These are phyloP conservation scores for Mythimna vitellina DNA, from an alignment of 2,888 invertebrate genomes.

Conservation along the genomic window DNA sequence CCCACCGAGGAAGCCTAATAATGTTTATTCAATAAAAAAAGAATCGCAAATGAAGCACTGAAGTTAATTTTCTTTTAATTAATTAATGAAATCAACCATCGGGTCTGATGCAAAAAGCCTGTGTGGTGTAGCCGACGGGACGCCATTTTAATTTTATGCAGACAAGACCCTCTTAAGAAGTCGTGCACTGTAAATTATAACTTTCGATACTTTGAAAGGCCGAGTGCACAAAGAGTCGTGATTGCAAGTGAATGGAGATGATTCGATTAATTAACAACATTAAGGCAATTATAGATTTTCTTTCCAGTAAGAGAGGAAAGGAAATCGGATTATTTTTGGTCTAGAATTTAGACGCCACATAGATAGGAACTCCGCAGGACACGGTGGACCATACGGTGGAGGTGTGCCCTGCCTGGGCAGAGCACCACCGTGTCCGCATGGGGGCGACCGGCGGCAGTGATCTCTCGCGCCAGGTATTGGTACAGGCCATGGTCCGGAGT, in stretches of 20 bases:
- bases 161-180: slow-evolving; percentile 34
- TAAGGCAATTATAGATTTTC: not conserved
- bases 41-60: slow-evolving; percentile 6
- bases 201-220: slow-evolving; percentile 30
- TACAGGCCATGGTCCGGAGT: too few relatives aligned
- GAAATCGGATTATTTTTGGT: not conserved
- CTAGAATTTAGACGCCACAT: too few relatives aligned
- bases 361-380: too few relatives aligned
- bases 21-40: slow-evolving; percentile 3
- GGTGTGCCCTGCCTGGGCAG: too few relatives aligned
- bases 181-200: slow-evolving; percentile 24
- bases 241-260: slow-evolving; percentile 21
- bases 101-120: slow-evolving; percentile 37
- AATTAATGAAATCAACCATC: slow-evolving; percentile 33
- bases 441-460: too few relatives aligned
- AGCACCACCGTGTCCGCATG: too few relatives aligned
- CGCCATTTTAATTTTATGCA: slow-evolving; percentile 56
- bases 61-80: slow-evolving; percentile 35
- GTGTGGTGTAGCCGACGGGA: slow-evolving; percentile 24
- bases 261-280: slow-evolving; percentile 16
- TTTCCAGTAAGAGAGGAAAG: not conserved
- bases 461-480: too few relatives aligned
- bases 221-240: slow-evolving; percentile 37
- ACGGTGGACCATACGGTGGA: too few relatives aligned
- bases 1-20: not conserved